phyloP scores from a whole-genome alignment of 2,888 invertebrate species.

The Clanis bilineata region DNA sequence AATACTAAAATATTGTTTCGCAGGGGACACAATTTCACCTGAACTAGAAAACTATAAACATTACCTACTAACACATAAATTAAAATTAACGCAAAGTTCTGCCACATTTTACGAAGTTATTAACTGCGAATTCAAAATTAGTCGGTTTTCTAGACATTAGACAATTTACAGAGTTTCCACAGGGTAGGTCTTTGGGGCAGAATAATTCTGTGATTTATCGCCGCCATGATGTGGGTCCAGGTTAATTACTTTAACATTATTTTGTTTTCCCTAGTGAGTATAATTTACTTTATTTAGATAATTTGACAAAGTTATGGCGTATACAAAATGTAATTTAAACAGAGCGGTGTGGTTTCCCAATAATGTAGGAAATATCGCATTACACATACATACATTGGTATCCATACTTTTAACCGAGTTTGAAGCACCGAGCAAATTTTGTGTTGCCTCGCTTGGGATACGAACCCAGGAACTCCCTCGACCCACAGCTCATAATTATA shows the following conservation, averaged over 20 bases:
- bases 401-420: no score
- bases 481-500: no score
- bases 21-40: background rate
- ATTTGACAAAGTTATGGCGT: background rate
- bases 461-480: no score
- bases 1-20: background rate
- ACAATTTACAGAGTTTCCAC: constrained; percentile 5
- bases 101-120: constrained; percentile 12
- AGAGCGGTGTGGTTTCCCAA: no score
- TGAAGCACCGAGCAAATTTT: no score
- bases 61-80: constrained; percentile 32
- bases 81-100: constrained; percentile 39
- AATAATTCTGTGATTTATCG: constrained; percentile 2
- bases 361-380: no score
- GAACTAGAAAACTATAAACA: background rate
- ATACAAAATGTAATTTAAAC: no score
- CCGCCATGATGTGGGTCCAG: background rate
- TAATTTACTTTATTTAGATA: background rate
- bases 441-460: no score
- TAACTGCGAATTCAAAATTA: constrained; percentile 3
- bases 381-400: no score
- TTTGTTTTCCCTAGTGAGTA: background rate
- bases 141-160: constrained; percentile 4
- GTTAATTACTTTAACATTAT: constrained; percentile 1
- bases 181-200: background rate